Percentiles rank a stretch among this genome's conserved stretches.
These are phyloP conservation scores for Lerema accius DNA, from an alignment of 1,140 invertebrate genomes.

Conservation along the genomic window DNA sequence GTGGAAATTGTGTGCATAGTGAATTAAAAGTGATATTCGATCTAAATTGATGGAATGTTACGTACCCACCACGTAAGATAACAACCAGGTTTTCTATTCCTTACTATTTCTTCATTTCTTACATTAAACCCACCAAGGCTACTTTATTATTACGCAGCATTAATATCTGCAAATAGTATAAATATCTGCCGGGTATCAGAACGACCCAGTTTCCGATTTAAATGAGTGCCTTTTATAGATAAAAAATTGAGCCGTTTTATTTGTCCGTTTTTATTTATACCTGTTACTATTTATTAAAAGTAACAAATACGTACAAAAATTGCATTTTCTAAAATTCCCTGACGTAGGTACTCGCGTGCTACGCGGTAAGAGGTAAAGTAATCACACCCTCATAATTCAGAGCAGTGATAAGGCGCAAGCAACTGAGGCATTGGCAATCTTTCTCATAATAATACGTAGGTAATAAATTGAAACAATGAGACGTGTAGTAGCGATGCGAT, in stretches of 20 bases:
- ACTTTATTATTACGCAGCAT: slow-evolving; percentile 11
- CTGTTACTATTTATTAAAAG: neutral
- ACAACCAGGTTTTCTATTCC: slow-evolving; percentile 53
- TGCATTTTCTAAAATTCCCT: too few relatives aligned
- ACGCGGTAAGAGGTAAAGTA: neutral
- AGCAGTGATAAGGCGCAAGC: slow-evolving; percentile 35
- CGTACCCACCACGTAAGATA: slow-evolving; percentile 68
- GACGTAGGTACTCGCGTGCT: neutral
- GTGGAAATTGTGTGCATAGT: slow-evolving; percentile 76
- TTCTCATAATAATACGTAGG: slow-evolving; percentile 41
- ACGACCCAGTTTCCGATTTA: too few relatives aligned
- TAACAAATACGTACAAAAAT: too few relatives aligned
- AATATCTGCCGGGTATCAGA: too few relatives aligned
- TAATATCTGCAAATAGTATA: neutral
- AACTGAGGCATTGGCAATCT: slow-evolving; percentile 43
- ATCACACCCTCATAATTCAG: slow-evolving; percentile 28
- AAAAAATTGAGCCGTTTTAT: neutral
- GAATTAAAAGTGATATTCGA: slow-evolving; percentile 66
- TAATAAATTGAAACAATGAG: slow-evolving; percentile 55
- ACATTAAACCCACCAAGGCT: neutral
- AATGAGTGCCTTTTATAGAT: too few relatives aligned
- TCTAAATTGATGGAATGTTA: slow-evolving; percentile 68
- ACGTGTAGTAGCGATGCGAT: slow-evolving; percentile 32
- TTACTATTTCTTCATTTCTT: slow-evolving; percentile 28
- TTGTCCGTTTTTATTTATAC: neutral